Evolutionary conservation across 2,113 vertebrate genomes (phyloP).

Genomic region (Prinia subflava): DNA sequence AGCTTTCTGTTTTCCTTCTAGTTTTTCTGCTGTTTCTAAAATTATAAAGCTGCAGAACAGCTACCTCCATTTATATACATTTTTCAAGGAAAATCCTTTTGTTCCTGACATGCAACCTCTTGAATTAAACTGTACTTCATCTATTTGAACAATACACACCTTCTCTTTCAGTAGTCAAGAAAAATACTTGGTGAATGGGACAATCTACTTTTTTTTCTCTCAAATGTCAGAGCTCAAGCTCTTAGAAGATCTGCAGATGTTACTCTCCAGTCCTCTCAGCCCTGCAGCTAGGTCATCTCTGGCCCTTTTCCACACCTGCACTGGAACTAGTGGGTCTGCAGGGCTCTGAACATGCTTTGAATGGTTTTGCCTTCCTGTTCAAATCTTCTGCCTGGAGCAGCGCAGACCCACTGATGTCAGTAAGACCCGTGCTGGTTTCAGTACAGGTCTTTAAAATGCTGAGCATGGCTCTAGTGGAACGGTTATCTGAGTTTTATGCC

Average conservation of each 20-base stretch:
- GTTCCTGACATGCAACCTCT: background rate
- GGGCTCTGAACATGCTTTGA: background rate
- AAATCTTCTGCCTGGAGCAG: background rate
- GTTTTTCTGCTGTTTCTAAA: background rate
- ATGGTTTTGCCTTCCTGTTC: background rate
- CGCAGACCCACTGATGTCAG: background rate
- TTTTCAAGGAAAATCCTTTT: background rate
- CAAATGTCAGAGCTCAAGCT: background rate
- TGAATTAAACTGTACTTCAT: background rate
- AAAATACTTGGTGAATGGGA: background rate
- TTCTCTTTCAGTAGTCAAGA: background rate
- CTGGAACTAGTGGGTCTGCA: background rate
- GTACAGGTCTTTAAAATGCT: background rate
- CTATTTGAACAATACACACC: background rate
- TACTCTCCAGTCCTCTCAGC: background rate
- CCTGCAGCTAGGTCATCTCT: rapidly evolving
- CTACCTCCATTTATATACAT: background rate
- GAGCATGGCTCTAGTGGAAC: background rate
- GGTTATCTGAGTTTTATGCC: background rate
- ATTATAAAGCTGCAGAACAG: background rate
- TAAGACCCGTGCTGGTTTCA: background rate
- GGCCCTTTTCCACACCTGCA: background rate
- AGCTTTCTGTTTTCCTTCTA: background rate
- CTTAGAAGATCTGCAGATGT: background rate
- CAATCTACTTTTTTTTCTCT: background rate